Percentiles rank a stretch among this genome's conserved stretches.
Conservation (phyloP, 2,113 vertebrate species). For the Ochotona princeps region DNA sequence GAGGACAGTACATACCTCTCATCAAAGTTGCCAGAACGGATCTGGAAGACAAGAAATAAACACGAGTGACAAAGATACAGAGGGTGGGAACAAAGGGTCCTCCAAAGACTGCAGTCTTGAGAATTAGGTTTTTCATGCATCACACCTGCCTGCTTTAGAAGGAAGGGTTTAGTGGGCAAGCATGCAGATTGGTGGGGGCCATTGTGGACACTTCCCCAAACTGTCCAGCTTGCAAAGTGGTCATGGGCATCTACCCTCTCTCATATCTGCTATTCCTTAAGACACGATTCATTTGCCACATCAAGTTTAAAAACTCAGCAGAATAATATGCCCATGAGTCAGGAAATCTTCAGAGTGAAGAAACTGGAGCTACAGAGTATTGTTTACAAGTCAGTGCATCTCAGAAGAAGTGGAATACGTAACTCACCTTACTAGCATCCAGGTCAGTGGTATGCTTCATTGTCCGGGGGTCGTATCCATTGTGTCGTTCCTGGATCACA, state of each 20-base stretch:
- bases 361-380: neutral
- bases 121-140: neutral
- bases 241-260: neutral
- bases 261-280: slow-evolving; percentile 51
- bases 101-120: neutral
- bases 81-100: neutral
- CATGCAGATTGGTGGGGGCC: neutral
- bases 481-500: slow-evolving; percentile 96
- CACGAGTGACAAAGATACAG: slow-evolving; percentile 20
- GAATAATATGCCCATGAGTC: slow-evolving; percentile 34
- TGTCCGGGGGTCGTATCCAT: slow-evolving; percentile 93
- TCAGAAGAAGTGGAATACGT: slow-evolving; percentile 24
- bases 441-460: slow-evolving; percentile 97
- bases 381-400: neutral
- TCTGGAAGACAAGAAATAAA: slow-evolving; percentile 79
- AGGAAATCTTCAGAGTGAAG: slow-evolving; percentile 37
- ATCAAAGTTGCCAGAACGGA: slow-evolving; percentile 93
- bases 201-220: neutral
- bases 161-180: neutral
- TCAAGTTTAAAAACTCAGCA: slow-evolving; percentile 50
- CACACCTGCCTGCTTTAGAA: neutral
- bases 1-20: slow-evolving; percentile 97
- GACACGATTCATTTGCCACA: neutral
- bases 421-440: slow-evolving; percentile 92
- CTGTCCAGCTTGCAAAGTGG: neutral